These are phyloP conservation scores for Leptopilina boulardi DNA, from an alignment of 1,140 invertebrate genomes.

Conservation along the genomic window DNA sequence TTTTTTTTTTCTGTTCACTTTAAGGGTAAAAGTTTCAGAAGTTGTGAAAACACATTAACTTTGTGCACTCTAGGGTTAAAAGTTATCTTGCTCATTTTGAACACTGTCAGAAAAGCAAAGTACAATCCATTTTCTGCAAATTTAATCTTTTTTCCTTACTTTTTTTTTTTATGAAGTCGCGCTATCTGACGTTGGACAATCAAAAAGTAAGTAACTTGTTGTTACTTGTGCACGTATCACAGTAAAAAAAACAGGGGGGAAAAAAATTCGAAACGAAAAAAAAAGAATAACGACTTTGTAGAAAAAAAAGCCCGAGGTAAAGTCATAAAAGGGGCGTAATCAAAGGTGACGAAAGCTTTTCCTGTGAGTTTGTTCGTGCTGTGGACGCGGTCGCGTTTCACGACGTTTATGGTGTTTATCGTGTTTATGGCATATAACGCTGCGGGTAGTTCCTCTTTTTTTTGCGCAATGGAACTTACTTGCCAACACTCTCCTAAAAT, in stretches of 20 bases:
- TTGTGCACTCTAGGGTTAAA: background rate
- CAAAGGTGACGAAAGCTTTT: constrained; percentile 60
- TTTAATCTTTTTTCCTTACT: background rate
- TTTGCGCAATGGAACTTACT: constrained; percentile 58
- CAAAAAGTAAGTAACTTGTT: constrained; percentile 50
- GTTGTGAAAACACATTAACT: constrained; percentile 11
- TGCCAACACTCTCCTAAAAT: constrained; percentile 63
- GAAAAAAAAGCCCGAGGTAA: constrained; percentile 45
- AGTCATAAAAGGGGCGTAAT: constrained; percentile 59
- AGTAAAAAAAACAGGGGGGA: constrained; percentile 42
- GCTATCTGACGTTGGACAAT: constrained; percentile 33
- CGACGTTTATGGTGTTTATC: constrained; percentile 67
- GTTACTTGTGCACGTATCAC: constrained; percentile 45
- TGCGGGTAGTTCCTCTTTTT: constrained; percentile 59
- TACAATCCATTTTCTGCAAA: background rate
- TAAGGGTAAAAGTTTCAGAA: background rate
- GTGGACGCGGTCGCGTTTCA: constrained; percentile 49
- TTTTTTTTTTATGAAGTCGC: background rate
- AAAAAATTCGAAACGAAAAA: constrained; percentile 54
- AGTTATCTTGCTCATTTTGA: background rate
- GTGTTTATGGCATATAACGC: constrained; percentile 68
- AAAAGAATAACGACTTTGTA: constrained; percentile 55
- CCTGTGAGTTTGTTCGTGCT: constrained; percentile 52
- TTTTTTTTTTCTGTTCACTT: background rate
- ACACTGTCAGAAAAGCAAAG: background rate